Base-by-base conservation (phyloP, 1,140 invertebrate species). In the Drosophila prosaltans region DNA sequence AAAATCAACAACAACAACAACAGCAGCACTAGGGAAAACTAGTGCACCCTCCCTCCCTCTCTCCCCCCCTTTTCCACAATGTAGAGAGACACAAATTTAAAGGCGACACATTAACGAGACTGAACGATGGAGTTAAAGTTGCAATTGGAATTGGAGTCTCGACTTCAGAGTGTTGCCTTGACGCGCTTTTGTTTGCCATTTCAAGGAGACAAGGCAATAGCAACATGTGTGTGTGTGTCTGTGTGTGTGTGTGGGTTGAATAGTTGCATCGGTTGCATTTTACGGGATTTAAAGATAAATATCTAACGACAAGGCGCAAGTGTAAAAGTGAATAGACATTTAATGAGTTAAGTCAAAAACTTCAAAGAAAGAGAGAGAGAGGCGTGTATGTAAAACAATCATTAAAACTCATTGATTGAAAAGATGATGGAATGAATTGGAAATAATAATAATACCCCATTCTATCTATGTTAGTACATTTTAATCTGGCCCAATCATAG, bases 41-140 rank as follows among this genome's bases (percentile, higher is more conserved):
- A 76, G 79, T 75, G 68, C 79, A 26, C 3, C 45, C 45, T 45
- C 30, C 28, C 59, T 4, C 32, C 6, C 58, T 30, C 16, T 9
- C 21, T 24, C 32, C 30, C 30, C 36, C 51, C 36, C 51, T 60
- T 30, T 60, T 64, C 69, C 62, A 64, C 62, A 72, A 72, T 74
- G 69, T 72, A 45, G 64, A 45, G 64, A 68, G 77, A 69, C 55
- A 69, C 80, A 82, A 51, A 82, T 81, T 82, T 73, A 74, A 62
- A 81, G 80, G 80, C 75, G 80, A 82, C 80, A 82, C 79, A 78
- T 82, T 82, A 83, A 73, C 82, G 71, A 85, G 67, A 43, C 69
- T 51, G 65, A 78, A 69, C 73, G 55, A 32, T 24, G 57, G 62
- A 64, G 67, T 51, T 36, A 1, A 28, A 66, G 21, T 32, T 24